Evolutionary conservation across 92 coral and sea anemone species (phyloP).

Genomic region (Heteractis magnifica): DNA sequence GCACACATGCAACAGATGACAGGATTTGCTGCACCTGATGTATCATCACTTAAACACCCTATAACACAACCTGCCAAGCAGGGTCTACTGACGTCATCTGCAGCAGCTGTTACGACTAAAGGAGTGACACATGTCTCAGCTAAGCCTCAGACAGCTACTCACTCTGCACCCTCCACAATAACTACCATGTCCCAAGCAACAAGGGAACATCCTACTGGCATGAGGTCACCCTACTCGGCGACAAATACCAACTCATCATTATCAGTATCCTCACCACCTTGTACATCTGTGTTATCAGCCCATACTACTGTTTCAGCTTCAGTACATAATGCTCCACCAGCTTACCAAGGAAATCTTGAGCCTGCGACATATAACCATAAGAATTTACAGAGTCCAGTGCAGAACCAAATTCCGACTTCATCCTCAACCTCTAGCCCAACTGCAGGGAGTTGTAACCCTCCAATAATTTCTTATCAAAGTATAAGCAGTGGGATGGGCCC

Average conservation of each 20-base stretch:
- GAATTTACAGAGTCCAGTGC: background rate
- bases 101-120: constrained; percentile 32
- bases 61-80: constrained; percentile 9
- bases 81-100: constrained; percentile 15
- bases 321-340: background rate
- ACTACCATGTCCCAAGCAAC: background rate
- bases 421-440: background rate
- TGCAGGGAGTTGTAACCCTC: background rate
- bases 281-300: constrained; percentile 3
- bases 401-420: background rate
- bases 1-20: constrained; percentile 6
- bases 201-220: constrained; percentile 8
- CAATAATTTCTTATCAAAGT: background rate
- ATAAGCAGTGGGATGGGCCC: background rate
- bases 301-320: background rate
- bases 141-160: constrained; percentile 15
- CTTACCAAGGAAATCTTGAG: background rate
- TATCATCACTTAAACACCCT: constrained; percentile 9
- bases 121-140: background rate
- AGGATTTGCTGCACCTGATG: constrained; percentile 12
- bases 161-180: constrained; percentile 4
- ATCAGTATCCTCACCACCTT: constrained; percentile 11
- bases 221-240: constrained; percentile 17
- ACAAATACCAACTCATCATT: constrained; percentile 3
- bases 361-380: background rate